A percentile compares a stretch with the other conserved stretches of the same genome.
Conservation (phyloP, 2,797 vertebrate genomes). For the Eulemur rubriventer region DNA sequence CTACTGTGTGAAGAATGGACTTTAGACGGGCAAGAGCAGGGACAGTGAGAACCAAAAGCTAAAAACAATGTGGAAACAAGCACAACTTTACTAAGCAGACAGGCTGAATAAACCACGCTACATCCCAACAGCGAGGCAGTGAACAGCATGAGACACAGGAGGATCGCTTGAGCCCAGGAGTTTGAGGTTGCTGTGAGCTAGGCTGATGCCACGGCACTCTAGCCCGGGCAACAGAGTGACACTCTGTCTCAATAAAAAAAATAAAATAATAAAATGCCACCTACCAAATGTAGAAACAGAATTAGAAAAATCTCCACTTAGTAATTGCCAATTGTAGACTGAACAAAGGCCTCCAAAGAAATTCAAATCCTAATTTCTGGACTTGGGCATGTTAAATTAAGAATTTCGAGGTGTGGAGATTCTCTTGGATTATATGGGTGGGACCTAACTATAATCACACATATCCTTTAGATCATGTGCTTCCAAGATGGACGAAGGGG, state of each 20-base stretch:
- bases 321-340: neutral
- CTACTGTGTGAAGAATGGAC: neutral
- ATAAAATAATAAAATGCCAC: neutral
- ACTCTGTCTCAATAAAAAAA: too few species aligned
- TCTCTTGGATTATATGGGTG: neutral
- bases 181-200: too few species aligned
- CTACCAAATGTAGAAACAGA: neutral
- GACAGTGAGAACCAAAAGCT: neutral
- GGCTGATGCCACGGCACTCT: too few species aligned
- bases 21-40: neutral
- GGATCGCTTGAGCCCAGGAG: too few species aligned
- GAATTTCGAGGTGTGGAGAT: neutral
- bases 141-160: fast-evolving
- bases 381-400: neutral
- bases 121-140: neutral
- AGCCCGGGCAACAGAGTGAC: too few species aligned
- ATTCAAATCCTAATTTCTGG: neutral
- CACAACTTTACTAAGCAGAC: neutral
- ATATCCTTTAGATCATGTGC: neutral
- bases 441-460: neutral
- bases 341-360: neutral
- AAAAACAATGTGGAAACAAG: neutral
- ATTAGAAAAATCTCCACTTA: neutral
- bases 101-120: too few species aligned
- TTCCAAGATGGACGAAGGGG: neutral